A percentile compares a stretch with the other conserved stretches of the same genome.
Conservation (phyloP, 2,888 invertebrate genomes). For the Apocheima hispidaria region DNA sequence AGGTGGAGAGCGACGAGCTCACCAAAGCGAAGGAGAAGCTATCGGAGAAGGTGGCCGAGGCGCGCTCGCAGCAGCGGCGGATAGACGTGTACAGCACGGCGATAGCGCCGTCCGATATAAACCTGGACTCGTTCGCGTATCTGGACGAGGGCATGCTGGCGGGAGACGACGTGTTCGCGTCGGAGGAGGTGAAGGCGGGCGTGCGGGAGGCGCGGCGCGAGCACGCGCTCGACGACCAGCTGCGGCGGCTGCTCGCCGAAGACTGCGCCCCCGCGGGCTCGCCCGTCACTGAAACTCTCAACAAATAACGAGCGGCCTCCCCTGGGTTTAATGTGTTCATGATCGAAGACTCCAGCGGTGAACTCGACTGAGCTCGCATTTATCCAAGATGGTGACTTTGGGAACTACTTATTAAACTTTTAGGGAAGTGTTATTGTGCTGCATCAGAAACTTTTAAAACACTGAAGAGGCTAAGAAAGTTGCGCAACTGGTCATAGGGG, state of each 20-base stretch:
- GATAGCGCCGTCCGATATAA: conserved; percentile 81
- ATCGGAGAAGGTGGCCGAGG: conserved; percentile 77
- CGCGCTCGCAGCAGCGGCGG: conserved; percentile 73
- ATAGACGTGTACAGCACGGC: conserved; percentile 85
- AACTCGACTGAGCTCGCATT: conserved; percentile 31
- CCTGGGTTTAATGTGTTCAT: conserved; percentile 31
- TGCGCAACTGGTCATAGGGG: conserved; percentile 22
- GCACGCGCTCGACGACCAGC: conserved; percentile 68
- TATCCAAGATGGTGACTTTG: conserved; percentile 3
- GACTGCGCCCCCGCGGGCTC: conserved; percentile 70
- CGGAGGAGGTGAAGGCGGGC: conserved; percentile 56
- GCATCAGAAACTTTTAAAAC: conserved; percentile 20
- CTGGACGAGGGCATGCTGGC: conserved; percentile 80
- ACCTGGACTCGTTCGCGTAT: conserved; percentile 83
- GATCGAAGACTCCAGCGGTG: conserved; percentile 29
- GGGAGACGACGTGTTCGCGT: conserved; percentile 75
- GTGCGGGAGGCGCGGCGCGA: conserved; percentile 57
- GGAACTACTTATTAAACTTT: conserved; percentile 1
- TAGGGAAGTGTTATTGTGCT: conserved; percentile 9
- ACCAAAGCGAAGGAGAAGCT: conserved; percentile 78
- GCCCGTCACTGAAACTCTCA: conserved; percentile 74
- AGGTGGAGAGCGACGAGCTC: conserved; percentile 72
- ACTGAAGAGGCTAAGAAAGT: conserved; percentile 54
- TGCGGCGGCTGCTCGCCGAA: conserved; percentile 71
- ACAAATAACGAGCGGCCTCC: conserved; percentile 70